Conservation (phyloP, 2,888 invertebrate species). For the Elaeidobius kamerunicus region DNA sequence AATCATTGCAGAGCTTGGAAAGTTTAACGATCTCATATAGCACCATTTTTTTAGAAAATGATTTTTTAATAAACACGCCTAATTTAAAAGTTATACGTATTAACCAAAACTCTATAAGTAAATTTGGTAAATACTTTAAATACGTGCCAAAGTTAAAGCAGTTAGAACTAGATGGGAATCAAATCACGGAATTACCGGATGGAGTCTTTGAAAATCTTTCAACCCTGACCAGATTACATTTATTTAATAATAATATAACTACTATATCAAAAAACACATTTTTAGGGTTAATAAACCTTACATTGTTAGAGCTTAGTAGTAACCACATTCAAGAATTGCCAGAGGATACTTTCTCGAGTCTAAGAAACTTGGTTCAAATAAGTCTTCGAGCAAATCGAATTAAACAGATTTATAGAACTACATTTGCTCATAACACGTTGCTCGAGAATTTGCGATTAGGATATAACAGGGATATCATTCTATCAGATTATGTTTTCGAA, state of each 20-base stretch:
- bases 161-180: slow-evolving; percentile 67
- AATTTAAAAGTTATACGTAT: too few species aligned
- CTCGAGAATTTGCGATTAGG: slow-evolving; percentile 58
- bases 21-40: slow-evolving; percentile 14
- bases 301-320: slow-evolving; percentile 65
- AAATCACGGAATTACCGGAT: slow-evolving; percentile 58
- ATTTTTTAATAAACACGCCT: slow-evolving; percentile 34
- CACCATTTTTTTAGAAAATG: slow-evolving; percentile 22
- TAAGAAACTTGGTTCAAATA: slow-evolving; percentile 34
- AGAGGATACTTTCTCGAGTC: slow-evolving; percentile 54
- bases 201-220: slow-evolving; percentile 60
- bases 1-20: slow-evolving; percentile 16
- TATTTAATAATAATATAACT: slow-evolving; percentile 57
- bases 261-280: slow-evolving; percentile 56
- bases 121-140: slow-evolving; percentile 59
- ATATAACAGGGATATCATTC: slow-evolving; percentile 31
- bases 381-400: slow-evolving; percentile 44
- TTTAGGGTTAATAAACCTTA: slow-evolving; percentile 59
- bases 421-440: slow-evolving; percentile 60
- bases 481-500: slow-evolving; percentile 49
- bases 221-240: slow-evolving; percentile 61
- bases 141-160: slow-evolving; percentile 60
- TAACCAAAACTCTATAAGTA: too few species aligned
- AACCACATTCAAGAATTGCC: slow-evolving; percentile 64
- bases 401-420: slow-evolving; percentile 55